These are phyloP conservation scores for Acromyrmex echinatior DNA, from an alignment of 1,140 invertebrate species.

Conservation along the genomic window DNA sequence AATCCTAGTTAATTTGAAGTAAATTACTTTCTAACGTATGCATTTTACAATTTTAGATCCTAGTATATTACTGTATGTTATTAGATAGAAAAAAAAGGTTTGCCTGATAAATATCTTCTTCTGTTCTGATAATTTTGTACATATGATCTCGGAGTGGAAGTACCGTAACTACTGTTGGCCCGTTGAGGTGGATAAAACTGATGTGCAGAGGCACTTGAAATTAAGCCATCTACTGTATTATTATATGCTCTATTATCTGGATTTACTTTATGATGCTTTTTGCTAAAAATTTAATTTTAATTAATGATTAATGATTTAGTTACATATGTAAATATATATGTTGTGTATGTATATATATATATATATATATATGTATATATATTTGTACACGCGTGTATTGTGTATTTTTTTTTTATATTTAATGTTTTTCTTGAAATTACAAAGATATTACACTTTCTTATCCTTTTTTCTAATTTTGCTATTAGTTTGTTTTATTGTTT, in stretches of 20 bases:
- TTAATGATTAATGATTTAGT: not conserved
- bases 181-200: conserved; percentile 81
- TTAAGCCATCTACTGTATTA: conserved; percentile 1
- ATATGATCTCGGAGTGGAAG: conserved; percentile 73
- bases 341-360: not conserved
- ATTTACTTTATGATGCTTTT: conserved; percentile 67
- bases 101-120: conserved; percentile 82
- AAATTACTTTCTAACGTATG: not conserved
- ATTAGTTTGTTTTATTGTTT: not conserved
- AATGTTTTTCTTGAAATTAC: not conserved
- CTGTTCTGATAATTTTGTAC: conserved; percentile 83
- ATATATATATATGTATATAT: not conserved
- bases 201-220: conserved; percentile 66
- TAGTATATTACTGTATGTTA: not conserved
- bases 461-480: not conserved
- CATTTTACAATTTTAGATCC: not conserved
- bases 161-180: conserved; percentile 73
- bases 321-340: too few relatives aligned
- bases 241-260: conserved; percentile 6
- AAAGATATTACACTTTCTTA: not conserved
- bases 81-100: not conserved
- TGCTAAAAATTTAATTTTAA: conserved; percentile 57
- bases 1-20: conserved; percentile 7
- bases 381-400: not conserved
- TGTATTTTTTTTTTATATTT: not conserved